Base-by-base conservation (phyloP, 2,888 invertebrate species). In the Agrotis puta region DNA sequence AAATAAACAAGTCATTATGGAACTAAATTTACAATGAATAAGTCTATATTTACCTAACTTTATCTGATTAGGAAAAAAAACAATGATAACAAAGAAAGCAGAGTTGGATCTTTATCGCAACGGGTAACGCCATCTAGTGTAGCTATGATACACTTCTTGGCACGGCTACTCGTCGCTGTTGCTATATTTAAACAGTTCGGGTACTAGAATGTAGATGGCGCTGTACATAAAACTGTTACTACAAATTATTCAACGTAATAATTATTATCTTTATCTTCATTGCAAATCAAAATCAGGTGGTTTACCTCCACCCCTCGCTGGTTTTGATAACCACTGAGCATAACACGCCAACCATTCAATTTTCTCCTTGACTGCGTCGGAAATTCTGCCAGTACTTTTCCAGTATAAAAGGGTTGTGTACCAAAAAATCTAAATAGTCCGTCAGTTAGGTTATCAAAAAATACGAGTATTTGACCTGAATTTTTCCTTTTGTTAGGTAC, bases 121-220 rank as follows among this genome's bases (percentile, higher is more conserved):
- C 54, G 5, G 1, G 14, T 51, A 69, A n/a, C 65, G 68, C 56
- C 63, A 78, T 18, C 79, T 82, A 82, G 68, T 73, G 16, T 13
- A 2, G 11, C 13, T n/a, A 39, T n/a, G 1, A 18, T 11, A 54
- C 18, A 79, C n/a, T 59, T 20, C 2, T 33, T 61, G 4, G 33
- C 5, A 43, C 43, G 0, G 18, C n/a, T 39, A 22, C 1, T 27
- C 1, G 3, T 24, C 13, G 0, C 5, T 24, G 9, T 45, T 14
- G 6, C 1, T 22, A 7, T 13, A 18, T 11, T 51, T 3, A 59
- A 51, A n/a, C 3, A 13, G 16, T 81, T 81, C 16, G 11, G 0
- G 0, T 27, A 18, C 3, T 3, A 20, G 3, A 20, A 6, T 47
- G 22, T 65, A 78, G 79, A 79, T 78, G 82, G 82, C 73, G 65